These are phyloP conservation scores for Dichetophora obliterata DNA, from an alignment of 2,888 invertebrate genomes.

Conservation along the genomic window DNA sequence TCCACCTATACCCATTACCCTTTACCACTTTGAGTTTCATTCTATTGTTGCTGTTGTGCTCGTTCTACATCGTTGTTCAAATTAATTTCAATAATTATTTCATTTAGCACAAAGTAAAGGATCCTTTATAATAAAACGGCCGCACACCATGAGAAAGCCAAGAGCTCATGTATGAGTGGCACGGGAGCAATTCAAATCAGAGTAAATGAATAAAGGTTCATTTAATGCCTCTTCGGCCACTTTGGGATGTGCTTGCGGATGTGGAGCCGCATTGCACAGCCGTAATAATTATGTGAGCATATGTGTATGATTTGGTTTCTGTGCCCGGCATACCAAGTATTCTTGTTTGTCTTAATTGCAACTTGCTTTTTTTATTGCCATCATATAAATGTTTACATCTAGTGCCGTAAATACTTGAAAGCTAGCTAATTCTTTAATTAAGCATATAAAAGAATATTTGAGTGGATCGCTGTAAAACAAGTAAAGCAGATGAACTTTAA, in stretches of 20 bases:
- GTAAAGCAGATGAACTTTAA: not conserved
- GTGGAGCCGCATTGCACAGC: conserved; percentile 12
- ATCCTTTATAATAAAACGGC: not conserved
- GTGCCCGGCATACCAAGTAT: conserved; percentile 20
- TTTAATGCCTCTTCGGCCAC: conserved; percentile 16
- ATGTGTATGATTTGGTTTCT: conserved; percentile 24
- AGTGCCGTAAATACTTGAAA: conserved; percentile 12
- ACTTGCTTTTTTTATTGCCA: conserved; percentile 27
- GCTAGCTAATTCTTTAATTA: conserved; percentile 8
- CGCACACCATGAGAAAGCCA: not conserved
- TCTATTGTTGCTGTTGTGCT: conserved; percentile 11
- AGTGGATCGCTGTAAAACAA: not conserved
- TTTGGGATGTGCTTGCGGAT: not conserved
- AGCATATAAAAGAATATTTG: not conserved
- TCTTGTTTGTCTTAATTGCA: conserved; percentile 28
- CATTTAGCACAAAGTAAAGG: conserved; percentile 23
- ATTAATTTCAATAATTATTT: conserved; percentile 39
- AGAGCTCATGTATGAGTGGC: conserved; percentile 1
- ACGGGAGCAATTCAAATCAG: conserved; percentile 30
- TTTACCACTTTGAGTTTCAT: not conserved
- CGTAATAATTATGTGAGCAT: conserved; percentile 36
- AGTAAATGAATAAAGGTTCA: conserved; percentile 35
- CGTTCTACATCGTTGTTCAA: conserved; percentile 18
- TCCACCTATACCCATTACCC: not conserved
- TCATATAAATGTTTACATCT: conserved; percentile 19